Evolutionary conservation across 2,888 invertebrate species (phyloP), one percentile per base, ranked within the genome.

Genomic region (Stenolophus ochropezus): DNA sequence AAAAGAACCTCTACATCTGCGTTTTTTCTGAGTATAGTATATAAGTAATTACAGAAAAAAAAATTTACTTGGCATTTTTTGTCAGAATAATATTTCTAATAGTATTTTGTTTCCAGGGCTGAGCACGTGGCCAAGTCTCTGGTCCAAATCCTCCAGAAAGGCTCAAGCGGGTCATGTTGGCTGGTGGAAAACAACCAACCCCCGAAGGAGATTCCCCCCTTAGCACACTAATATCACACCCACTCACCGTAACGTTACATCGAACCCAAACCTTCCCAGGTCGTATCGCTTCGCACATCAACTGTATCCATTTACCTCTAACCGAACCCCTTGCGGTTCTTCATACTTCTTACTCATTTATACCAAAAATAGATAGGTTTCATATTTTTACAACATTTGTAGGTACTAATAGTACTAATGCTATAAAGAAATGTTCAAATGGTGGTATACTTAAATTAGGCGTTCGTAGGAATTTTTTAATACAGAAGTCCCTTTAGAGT

Each of bases 111-210:
- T 92, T 92, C 2, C 90, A 94, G 94, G 85, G 90, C 93, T 5
- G 94, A 94, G 83, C 93, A 93, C 87, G 92, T 94, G n/a, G 94
- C 93, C 0, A 92, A 93, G 84, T 91, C 93, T n/a, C 88, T 94
- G 82, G 90, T 94, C 49, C 93, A 94, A 82, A 89, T 94, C 33
- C 88, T 94, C 42, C 91, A 91, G 82, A 93, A 93, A 85, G 94
- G 92, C 6, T 91, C 92, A 84, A 94, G 93, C 86, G 94, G 94
- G n/a, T 92, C 93, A 0, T 92, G 94, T 81, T 94, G 94, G 94
- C 88, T 94, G 51, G 92, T 94, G 25, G 94, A 94, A 85, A 93
- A 94, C 85, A 92, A 93, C 6, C 92, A 93, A 85, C 91, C 93
- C 1, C 91, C 93, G 0, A 91, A 92, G 85, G 94, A 94, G 86